phyloP scores from a whole-genome alignment of 1,140 invertebrate genomes.

The Diachasmimorpha longicaudata region DNA sequence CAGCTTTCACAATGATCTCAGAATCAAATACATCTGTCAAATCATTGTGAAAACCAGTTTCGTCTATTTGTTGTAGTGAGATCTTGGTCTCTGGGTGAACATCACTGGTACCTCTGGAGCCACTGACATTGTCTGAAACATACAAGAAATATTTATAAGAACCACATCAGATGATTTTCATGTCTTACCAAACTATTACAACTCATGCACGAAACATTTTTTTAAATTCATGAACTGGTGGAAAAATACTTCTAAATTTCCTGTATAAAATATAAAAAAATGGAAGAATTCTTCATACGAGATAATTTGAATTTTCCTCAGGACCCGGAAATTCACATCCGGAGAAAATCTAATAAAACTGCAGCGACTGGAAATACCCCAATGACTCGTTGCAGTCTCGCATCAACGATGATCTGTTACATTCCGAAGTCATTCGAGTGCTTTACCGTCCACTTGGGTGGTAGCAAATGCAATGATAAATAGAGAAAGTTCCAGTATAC shows the following conservation, averaged over 20 bases:
- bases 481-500: background rate
- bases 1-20: slow-evolving; percentile 95
- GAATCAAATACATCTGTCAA: slow-evolving; percentile 83
- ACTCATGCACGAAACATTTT: too few species aligned
- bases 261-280: too few species aligned
- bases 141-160: background rate
- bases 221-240: too few species aligned
- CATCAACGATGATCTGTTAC: background rate
- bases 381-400: background rate
- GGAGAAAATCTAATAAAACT: too few species aligned
- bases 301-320: too few species aligned
- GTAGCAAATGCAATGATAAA: background rate
- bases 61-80: slow-evolving; percentile 61
- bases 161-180: background rate
- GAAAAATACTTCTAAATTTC: too few species aligned
- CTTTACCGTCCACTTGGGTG: background rate
- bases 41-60: slow-evolving; percentile 93
- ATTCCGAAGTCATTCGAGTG: background rate
- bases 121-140: slow-evolving; percentile 11
- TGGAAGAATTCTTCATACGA: too few species aligned
- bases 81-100: background rate
- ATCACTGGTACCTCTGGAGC: background rate
- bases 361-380: background rate
- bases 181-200: too few species aligned
- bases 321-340: too few species aligned